Evolutionary conservation across 2,888 invertebrate species (phyloP), one percentile per base, ranked within the genome.

Genomic region (Drosophila paramelanica): DNA sequence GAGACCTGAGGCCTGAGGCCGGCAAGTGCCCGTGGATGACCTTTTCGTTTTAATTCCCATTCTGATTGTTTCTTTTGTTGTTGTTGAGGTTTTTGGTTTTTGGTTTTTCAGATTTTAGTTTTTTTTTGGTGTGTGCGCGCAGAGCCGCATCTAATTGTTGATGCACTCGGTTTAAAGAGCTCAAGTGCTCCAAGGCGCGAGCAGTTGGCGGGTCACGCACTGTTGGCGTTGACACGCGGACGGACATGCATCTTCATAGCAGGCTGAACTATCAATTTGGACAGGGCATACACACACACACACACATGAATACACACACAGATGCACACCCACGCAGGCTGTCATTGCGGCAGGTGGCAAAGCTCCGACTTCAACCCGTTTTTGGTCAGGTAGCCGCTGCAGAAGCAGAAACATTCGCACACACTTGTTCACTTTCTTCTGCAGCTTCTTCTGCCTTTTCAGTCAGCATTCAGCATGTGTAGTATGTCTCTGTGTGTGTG

Each of bases 391-490:
- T 59, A 53, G 66, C 20, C 36, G 62, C 13, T 49, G 53, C 42
- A 73, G 73, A 73, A 67, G 68, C 64, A 76, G 64, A 69, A 73
- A 67, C 67, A 76, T 85, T 73, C 60, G 80, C 83, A 88, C 82
- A 88, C 80, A 85, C 86, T 77, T 85, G 80, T 86, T 83, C 86
- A 88, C 83, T 88, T 84, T 84, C 83, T 88, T 83, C 86, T 84
- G 52, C 58, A 61, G 51, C 73, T 56, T 62, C 73, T 67, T 47
- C 67, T 60, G 58, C 56, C 13, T 33, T 10, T 33, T 33, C 14
- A 27, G 39, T 17, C 57, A 46, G 62, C 14, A 27, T 33, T 17
- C 57, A 46, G 62, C 52, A 31, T 46, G 46, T 57, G 49, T 38
- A 23, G 27, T 27, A 7, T 1, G 27, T 27, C 1, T 27, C 2